A percentile compares a stretch with the other conserved stretches of the same genome.
phyloP scores from a whole-genome alignment of 1,140 invertebrate species.

The Tetramorium parvispinum region DNA sequence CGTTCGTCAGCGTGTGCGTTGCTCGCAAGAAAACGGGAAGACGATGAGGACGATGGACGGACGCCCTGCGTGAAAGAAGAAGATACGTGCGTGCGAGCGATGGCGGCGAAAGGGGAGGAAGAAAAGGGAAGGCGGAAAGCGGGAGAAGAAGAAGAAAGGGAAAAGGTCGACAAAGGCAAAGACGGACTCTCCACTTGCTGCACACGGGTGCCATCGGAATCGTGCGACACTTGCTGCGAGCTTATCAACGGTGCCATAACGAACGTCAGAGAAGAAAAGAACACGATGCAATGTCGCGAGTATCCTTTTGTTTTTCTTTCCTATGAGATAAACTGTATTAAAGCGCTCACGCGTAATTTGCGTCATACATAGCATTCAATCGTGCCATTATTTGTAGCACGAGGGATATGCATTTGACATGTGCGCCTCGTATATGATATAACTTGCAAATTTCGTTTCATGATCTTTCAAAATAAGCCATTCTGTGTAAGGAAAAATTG shows the following conservation, averaged over 20 bases:
- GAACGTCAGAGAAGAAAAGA: slow-evolving; percentile 9
- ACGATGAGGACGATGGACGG: slow-evolving; percentile 32
- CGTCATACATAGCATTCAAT: background rate
- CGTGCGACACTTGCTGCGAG: slow-evolving; percentile 41
- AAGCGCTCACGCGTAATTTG: background rate
- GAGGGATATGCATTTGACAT: slow-evolving; percentile 2
- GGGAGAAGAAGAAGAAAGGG: slow-evolving; percentile 19
- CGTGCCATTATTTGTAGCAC: background rate
- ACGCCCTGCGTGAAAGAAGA: background rate
- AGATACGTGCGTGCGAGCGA: background rate
- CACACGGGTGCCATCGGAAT: slow-evolving; percentile 5
- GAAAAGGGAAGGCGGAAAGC: slow-evolving; percentile 31
- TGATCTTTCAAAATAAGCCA: background rate
- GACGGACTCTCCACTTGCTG: slow-evolving; percentile 27
- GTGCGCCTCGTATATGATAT: background rate
- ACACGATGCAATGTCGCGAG: background rate
- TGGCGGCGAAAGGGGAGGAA: slow-evolving; percentile 16
- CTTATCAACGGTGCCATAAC: slow-evolving; percentile 25
- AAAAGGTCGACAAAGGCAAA: background rate
- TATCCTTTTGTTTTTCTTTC: background rate
- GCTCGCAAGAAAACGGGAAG: slow-evolving; percentile 34
- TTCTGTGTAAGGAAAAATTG: background rate
- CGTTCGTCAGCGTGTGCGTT: slow-evolving; percentile 45
- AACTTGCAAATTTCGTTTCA: background rate
- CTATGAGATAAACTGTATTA: background rate